Base-by-base conservation (phyloP, 2,797 vertebrate species). In the Phoeniculus purpureus region DNA sequence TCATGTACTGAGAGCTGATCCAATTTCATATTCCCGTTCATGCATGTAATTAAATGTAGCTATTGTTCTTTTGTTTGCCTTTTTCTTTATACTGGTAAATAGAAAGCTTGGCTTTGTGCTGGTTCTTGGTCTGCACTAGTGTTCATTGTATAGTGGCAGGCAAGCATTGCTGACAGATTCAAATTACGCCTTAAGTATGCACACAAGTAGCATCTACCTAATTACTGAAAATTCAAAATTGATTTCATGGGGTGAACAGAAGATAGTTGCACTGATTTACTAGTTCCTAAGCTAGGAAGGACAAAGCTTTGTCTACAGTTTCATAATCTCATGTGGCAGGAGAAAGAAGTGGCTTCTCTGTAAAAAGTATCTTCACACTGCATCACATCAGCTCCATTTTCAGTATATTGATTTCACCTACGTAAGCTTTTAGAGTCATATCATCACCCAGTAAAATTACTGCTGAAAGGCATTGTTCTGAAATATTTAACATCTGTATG, bases 31-130 rank as follows among this genome's bases (percentile, higher is more conserved):
- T 74, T 22, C 73, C 29, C 26, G 29, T 73, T 91, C 66, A 54
- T 67, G 60, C 34, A 13, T 66, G 11, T 78, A 58, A 87, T 80
- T 96, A 21, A 67, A 26, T 67, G 45, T 60, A 43, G 62, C 74
- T 89, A 47, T 89, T 91, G 66, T 94, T 92, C 76, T 68, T 71
- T 77, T 59, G 43, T 89, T 92, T 81, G 76, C 16, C 26, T 89
- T 77, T 87, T 84, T 62, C 79, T 85, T 85, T 72, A 9, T 75
- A 18, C 50, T 85, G 52, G 60, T 62, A 50, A 91, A 61, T 67
- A 29, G 0, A 40, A 50, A 85, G 77, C 60, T 78, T 66, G 67
- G 45, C 66, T 94, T 66, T 91, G 23, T 83, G 48, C 48, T 83
- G 62, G 3, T 85, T 65, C 47, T 84, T 3, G 1, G 20, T 85